These are phyloP conservation scores for Turritopsis dohrnii DNA, from an alignment of 30 jellyfish, hydroid and myxozoan genomes.

Conservation along the genomic window DNA sequence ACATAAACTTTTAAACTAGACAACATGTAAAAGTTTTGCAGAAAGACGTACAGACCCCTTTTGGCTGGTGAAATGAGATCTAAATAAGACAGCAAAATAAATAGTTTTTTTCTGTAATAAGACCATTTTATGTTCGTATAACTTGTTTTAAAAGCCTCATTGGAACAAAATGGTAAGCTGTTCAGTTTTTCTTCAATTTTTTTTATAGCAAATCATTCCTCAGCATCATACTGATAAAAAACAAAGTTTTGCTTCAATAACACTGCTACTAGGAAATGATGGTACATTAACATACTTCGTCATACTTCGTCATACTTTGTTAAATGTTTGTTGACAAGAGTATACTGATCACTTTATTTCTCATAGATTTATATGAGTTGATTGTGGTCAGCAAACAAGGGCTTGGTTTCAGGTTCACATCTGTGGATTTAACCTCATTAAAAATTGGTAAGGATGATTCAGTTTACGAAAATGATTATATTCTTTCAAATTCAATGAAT, in stretches of 20 bases:
- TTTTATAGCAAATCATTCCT: conserved; percentile 1
- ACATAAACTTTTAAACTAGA: no score
- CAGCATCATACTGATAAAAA: background rate
- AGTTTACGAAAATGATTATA: no score
- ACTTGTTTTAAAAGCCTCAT: no score
- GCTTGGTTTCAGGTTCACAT: conserved; percentile 25
- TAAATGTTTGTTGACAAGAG: background rate
- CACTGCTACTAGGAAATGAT: background rate
- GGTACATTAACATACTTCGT: no score
- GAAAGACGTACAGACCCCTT: no score
- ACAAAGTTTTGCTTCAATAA: background rate
- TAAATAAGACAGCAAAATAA: no score
- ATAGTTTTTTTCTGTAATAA: no score
- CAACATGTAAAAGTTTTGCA: no score
- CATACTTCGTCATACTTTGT: no score
- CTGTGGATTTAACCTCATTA: conserved; percentile 39
- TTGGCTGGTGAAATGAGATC: no score
- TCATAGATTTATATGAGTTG: conserved; percentile 47
- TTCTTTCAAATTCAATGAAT: background rate
- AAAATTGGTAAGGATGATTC: conserved; percentile 48
- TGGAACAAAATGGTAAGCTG: no score
- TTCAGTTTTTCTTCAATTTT: background rate
- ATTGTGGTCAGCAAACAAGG: conserved; percentile 56
- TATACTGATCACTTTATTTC: background rate
- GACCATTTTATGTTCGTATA: no score